phyloP scores from a whole-genome alignment of 2,113 vertebrate genomes.

The Prunella himalayana region DNA sequence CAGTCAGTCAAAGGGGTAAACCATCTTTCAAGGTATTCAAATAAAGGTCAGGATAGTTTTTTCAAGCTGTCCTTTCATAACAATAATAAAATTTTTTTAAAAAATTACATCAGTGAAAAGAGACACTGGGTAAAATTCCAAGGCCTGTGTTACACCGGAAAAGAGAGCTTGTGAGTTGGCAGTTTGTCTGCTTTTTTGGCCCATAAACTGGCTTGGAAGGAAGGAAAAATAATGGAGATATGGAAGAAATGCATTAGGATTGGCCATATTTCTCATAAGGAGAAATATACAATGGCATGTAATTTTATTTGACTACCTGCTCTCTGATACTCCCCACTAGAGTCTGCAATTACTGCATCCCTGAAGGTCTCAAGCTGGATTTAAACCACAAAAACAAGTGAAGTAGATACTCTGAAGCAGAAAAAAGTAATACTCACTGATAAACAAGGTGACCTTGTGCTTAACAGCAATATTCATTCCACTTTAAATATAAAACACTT shows the following conservation, averaged over 20 bases:
- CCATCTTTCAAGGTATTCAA: neutral
- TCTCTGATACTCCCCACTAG: neutral
- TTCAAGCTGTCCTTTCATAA: neutral
- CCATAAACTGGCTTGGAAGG: neutral
- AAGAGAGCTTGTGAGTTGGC: neutral
- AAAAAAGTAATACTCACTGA: neutral
- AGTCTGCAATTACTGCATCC: neutral
- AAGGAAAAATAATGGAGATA: neutral
- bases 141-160: neutral
- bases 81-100: neutral
- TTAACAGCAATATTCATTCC: neutral
- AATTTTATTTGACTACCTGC: neutral
- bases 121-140: neutral
- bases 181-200: neutral
- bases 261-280: accelerated
- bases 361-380: neutral
- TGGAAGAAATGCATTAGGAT: neutral
- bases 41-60: neutral
- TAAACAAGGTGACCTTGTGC: neutral
- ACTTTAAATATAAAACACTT: neutral
- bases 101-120: neutral
- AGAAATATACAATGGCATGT: neutral
- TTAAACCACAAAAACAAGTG: neutral
- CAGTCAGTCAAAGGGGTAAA: neutral
- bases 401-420: neutral